Evolutionary conservation across 1,140 invertebrate genomes (phyloP), one percentile per base, ranked within the genome.

Genomic region (Tetramorium parvispinum): DNA sequence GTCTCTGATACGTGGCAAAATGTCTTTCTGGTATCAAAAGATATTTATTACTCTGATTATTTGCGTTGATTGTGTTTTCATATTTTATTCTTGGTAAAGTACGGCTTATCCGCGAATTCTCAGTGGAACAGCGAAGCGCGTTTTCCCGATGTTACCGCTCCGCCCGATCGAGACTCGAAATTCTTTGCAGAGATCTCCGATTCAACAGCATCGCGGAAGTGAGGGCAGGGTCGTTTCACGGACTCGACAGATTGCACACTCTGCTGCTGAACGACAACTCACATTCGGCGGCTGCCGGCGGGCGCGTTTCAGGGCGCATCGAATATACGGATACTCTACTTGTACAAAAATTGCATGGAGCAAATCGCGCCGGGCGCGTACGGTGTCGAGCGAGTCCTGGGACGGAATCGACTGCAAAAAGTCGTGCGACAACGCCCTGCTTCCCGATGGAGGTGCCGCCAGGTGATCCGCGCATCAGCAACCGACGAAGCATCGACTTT

Each of bases 391-490:
- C 70, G 98, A 99, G 92, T 98, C 98, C 71, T 99, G 99, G 96
- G 98, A 99, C 93, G 99, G 98, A 0, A 97, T 99, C 37, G 97
- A 98, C 92, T 99, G 99, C 94, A 99, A 98, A 92, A 98, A 98
- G 91, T 98, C 98, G 0, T 99, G 99, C 94, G 98, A 98, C n/a
- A 98, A 99, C 95, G 97, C 99, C 99, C 0, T 99, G 99, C 95
- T 99, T 99, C 92, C 99, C 99, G 0, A 99, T 99, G 93, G 97
- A 98, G 90, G 97, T 98, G 24, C 98, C 98, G 0, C 94, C 96
- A 2, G 97, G 97, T 89, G 99, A 99, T 95, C 97, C 97, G 0
- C 95, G 99, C 7, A 96, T 99, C 1, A 96, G 93, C 32, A 98
- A 98, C 87, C 96, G 98, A 78, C 96, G 97, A 21, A 99, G 98